These are phyloP conservation scores for Sinocyclocheilus anshuiensis DNA, from an alignment of 2,113 vertebrate genomes.

Conservation along the genomic window DNA sequence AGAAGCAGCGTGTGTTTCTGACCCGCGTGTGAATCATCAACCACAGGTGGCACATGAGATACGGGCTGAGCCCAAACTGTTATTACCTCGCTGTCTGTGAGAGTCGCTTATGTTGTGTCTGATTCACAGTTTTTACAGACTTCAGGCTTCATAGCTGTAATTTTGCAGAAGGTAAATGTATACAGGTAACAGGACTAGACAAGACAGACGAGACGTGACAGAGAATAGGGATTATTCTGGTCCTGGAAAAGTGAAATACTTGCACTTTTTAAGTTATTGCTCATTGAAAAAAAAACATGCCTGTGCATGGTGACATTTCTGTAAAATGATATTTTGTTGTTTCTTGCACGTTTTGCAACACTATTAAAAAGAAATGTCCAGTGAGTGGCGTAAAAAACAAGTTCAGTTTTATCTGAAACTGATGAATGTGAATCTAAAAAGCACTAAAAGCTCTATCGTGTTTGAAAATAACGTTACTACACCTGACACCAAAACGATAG, in stretches of 20 bases:
- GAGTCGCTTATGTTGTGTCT: background rate
- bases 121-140: background rate
- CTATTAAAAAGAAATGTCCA: background rate
- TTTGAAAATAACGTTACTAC: no score
- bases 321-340: background rate
- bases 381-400: background rate
- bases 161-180: background rate
- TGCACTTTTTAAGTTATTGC: background rate
- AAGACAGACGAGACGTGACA: background rate
- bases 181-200: background rate
- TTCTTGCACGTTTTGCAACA: background rate
- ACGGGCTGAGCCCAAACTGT: background rate
- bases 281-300: background rate
- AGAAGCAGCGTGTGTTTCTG: slow-evolving; percentile 22
- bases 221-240: background rate
- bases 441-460: no score
- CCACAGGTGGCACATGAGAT: background rate
- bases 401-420: no score
- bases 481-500: background rate
- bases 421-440: no score
- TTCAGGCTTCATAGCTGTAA: background rate
- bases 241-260: background rate
- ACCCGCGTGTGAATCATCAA: slow-evolving; percentile 13
- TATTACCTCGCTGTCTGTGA: background rate
- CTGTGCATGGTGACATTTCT: background rate